Base-by-base conservation (phyloP, 2,797 vertebrate species). In the Emydoidea blandingii region DNA sequence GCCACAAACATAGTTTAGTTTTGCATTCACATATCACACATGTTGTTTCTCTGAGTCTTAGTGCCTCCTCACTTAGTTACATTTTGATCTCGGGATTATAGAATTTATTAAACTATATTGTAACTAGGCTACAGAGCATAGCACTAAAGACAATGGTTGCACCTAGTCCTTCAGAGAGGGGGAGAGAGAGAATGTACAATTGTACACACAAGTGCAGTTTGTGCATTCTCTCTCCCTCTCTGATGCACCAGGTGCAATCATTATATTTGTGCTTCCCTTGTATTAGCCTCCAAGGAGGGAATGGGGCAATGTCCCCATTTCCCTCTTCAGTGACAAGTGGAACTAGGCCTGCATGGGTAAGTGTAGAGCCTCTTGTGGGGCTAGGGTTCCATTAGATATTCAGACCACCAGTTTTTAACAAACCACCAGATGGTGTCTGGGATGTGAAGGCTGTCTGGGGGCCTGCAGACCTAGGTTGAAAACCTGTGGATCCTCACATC, bases 11-110 rank as follows among this genome's bases (percentile, higher is more conserved):
- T 47, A 25, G 12, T 87, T 85, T 23, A 27, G 72, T 83, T 95
- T 90, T 74, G 11, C 12, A 8, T 27, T 59, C 2, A 31, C 34
- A 0, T 3, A 3, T 10, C 16, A 10, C 8, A 5, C 5, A 79
- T 65, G 9, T 5, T 23, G 59, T 83, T 72, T 37, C 82, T 89
- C 54, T 41, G 12, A 7, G 85, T 15, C 27, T 65, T 10, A 5
- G 53, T 12, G 34, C 65, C 23, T 85, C 41, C 47, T 52, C 41
- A 84, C 47, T 29, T 27, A 12, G 59, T 37, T n/a, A 72, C 19
- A 21, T 41, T n/a, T 72, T 21, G n/a, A 23, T 72, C n/a, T 72
- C 9, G n/a, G 19, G 65, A 41, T 72, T 37, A 37, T 23, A 37
- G 19, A 23, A 23, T 37, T 37, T 72, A 72, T 72, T 72, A 41